These are phyloP conservation scores for Puntigrus tetrazona DNA, from an alignment of 2,113 vertebrate species.

Conservation along the genomic window DNA sequence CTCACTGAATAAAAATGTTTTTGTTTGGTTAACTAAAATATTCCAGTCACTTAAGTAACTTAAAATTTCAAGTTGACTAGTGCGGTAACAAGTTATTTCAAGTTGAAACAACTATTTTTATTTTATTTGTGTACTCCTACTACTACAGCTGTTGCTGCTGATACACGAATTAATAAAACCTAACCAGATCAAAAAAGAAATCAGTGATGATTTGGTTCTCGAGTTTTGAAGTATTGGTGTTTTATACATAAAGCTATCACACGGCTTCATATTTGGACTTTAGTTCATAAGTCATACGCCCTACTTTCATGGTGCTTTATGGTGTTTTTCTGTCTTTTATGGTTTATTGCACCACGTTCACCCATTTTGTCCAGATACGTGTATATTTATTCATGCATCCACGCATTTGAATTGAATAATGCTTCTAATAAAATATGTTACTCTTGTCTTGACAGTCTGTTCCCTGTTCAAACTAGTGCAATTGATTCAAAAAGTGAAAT, in stretches of 20 bases:
- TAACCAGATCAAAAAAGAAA: background rate
- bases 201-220: background rate
- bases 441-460: background rate
- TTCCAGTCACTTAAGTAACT: no score
- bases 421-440: background rate
- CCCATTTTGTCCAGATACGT: background rate
- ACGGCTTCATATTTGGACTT: background rate
- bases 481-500: background rate
- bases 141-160: no score
- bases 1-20: no score
- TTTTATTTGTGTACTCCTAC: no score
- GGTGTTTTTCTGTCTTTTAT: background rate
- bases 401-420: background rate
- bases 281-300: background rate
- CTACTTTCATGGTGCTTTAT: background rate
- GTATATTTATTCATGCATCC: background rate
- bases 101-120: no score
- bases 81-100: no score
- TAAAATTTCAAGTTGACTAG: no score
- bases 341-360: background rate
- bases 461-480: background rate
- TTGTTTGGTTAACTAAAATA: no score
- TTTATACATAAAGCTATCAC: background rate
- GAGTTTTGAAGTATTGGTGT: background rate
- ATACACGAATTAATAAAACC: no score